Evolutionary conservation across 2,113 vertebrate genomes (phyloP), one percentile per base, ranked within the genome.

Genomic region (Siphamia tubifer): DNA sequence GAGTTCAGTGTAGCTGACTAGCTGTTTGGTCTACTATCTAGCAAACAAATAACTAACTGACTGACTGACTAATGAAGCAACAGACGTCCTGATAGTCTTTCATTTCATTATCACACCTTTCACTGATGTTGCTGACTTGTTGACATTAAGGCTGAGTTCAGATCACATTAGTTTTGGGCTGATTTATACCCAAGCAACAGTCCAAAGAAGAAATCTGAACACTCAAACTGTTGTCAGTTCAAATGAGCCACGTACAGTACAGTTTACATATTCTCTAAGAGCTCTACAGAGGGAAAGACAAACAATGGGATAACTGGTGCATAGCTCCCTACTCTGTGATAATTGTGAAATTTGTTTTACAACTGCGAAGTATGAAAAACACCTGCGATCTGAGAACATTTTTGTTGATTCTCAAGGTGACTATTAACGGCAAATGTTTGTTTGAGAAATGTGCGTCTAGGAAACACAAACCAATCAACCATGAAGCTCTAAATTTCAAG

Each of bases 401-500:
- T 21, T 23, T 6, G 9, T 10, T 19, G 36, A 30, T 28, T 5
- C 8, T 55, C 13, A 6, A 12, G 1, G 15, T 45, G 20, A 45
- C 2, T n/a, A n/a, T n/a, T 34, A 1, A 0, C 20, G 20, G 8
- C 5, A 42, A 35, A 4, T 16, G 27, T 25, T 8, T 55, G 20
- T 44, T n/a, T 8, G 8, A 27, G 72, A 11, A 45, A n/a, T 10
- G 24, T 54, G 17, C 51, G 40, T 40, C 8, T 1, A 7, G 15
- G 2, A 27, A 31, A 32, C 34, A 38, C 10, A 11, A 19, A 58
- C 20, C 42, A 28, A 71, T 65, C 45, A 70, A 68, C 43, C 35
- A 5, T 0, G 10, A 34, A 13, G 6, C 23, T 16, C 28, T 42
- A n/a, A 39, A n/a, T 45, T 4, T 16, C 10, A 65, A 40, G 10